Percentiles rank a stretch among this genome's conserved stretches.
Evolutionary conservation across 2,797 vertebrate genomes (phyloP).

Genomic region (Dermochelys coriacea): DNA sequence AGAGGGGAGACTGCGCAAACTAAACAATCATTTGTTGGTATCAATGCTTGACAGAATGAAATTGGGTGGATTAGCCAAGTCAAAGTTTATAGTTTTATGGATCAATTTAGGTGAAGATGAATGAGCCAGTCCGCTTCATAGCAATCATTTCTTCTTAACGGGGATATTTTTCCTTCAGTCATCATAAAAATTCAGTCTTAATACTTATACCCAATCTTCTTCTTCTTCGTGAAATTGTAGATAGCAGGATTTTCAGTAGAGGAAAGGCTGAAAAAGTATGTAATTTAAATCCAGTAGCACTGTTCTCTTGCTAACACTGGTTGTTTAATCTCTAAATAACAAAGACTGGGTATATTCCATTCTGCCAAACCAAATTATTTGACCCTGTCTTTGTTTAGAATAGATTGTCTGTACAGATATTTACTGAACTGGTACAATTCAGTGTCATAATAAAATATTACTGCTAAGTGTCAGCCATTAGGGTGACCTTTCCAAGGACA

Average conservation of each 20-base stretch:
- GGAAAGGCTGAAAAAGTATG: neutral
- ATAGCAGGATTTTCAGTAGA: conserved; percentile 24
- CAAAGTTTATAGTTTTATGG: neutral
- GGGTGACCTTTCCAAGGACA: conserved; percentile 39
- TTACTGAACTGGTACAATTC: conserved; percentile 13
- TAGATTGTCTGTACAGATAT: conserved; percentile 22
- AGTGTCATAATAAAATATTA: conserved; percentile 37
- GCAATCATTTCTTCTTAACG: conserved; percentile 17
- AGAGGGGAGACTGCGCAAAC: neutral
- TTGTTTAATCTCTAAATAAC: neutral
- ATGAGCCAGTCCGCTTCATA: neutral
- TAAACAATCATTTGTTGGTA: neutral
- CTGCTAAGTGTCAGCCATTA: conserved; percentile 45
- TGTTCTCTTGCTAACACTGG: conserved; percentile 4
- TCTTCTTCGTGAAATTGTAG: conserved; percentile 28
- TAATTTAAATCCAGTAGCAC: conserved; percentile 47
- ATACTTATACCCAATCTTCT: neutral
- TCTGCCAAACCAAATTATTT: conserved; percentile 32
- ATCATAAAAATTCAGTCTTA: conserved; percentile 42
- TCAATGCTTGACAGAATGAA: neutral
- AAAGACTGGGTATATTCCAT: conserved; percentile 23
- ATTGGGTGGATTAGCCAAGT: conserved; percentile 30
- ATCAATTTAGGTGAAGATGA: conserved; percentile 10
- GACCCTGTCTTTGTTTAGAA: conserved; percentile 53
- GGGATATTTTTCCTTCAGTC: neutral